Base-by-base conservation (phyloP, 1,140 invertebrate genomes). In the Scaptodrosophila lebanonensis region DNA sequence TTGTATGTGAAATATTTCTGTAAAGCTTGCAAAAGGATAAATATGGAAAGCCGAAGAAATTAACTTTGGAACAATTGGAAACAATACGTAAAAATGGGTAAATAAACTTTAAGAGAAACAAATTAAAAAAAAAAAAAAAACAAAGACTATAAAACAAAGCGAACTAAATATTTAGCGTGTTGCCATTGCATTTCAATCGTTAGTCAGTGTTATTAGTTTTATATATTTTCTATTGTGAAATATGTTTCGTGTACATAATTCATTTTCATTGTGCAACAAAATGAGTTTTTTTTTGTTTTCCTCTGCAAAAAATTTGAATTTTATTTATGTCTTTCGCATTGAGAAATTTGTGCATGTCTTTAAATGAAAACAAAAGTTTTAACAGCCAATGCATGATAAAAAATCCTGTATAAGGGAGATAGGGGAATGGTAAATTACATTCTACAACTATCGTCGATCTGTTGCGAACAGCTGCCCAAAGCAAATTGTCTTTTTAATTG, bases 21-120 rank as follows among this genome's bases (percentile, higher is more conserved):
- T 89, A 90, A 94, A 94, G 93, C 93, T 91, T 93, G 90, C 93
- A 93, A 92, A 94, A 94, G 93, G 94, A 95, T 91, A 94, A 92
- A 89, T 92, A 93, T 89, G 93, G 93, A 90, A 94, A 94, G 89
- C 91, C 93, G 89, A 94, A 93, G 92, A 93, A 92, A 89, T 91
- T 95, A 90, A 94, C 91, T 91, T 90, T 89, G 90, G 91, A 91
- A 90, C 94, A 95, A 89, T 93, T 95, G 91, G 93, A 94, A 89
- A 93, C 91, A 86, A 94, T 95, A 90, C 92, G 91, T 88, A 91
- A 91, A 89, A 91, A 91, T 90, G 93, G 93, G 94, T 95, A 95
- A 91, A 93, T 94, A 88, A 65, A 65, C 51, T 51, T 43, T 36
- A 40, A 48, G 42, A 69, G 42, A 57, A 69, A 56, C 52, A 27